Percentiles rank a stretch among this genome's conserved stretches.
phyloP scores from a whole-genome alignment of 1,140 invertebrate genomes.

The Drosophila mayri region DNA sequence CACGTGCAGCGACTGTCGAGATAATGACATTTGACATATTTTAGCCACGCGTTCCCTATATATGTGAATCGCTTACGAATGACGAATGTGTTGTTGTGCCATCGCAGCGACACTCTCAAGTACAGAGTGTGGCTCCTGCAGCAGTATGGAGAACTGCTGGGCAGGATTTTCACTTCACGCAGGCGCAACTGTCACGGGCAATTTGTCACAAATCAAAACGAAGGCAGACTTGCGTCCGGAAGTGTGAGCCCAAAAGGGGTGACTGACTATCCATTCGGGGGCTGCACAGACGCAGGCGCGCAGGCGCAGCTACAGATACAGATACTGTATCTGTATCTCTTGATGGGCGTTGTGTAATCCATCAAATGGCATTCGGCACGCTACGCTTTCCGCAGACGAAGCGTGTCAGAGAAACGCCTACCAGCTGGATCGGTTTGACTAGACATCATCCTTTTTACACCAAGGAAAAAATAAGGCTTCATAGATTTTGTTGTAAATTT shows the following conservation, averaged over 20 bases:
- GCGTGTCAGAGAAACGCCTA: slow-evolving; percentile 72
- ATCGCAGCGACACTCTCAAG: slow-evolving; percentile 74
- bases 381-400: slow-evolving; percentile 62
- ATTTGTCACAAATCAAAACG: slow-evolving; percentile 82
- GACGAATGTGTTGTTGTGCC: slow-evolving; percentile 81
- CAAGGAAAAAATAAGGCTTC: background rate
- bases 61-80: slow-evolving; percentile 64
- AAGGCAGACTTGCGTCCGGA: slow-evolving; percentile 47
- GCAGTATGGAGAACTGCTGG: background rate
- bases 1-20: slow-evolving; percentile 45
- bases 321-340: slow-evolving; percentile 34
- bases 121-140: slow-evolving; percentile 30
- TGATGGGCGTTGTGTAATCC: slow-evolving; percentile 61
- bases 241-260: slow-evolving; percentile 57
- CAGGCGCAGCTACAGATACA: slow-evolving; percentile 4
- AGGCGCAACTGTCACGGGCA: slow-evolving; percentile 63
- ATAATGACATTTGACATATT: slow-evolving; percentile 77
- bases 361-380: slow-evolving; percentile 68
- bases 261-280: slow-evolving; percentile 36
- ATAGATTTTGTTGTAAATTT: background rate
- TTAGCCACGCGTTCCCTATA: slow-evolving; percentile 36
- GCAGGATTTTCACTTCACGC: slow-evolving; percentile 25
- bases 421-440: slow-evolving; percentile 46
- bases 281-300: slow-evolving; percentile 20
- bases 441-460: slow-evolving; percentile 31